These are phyloP conservation scores for Cacoxenus indagator DNA, from an alignment of 2,888 invertebrate genomes.

Conservation along the genomic window DNA sequence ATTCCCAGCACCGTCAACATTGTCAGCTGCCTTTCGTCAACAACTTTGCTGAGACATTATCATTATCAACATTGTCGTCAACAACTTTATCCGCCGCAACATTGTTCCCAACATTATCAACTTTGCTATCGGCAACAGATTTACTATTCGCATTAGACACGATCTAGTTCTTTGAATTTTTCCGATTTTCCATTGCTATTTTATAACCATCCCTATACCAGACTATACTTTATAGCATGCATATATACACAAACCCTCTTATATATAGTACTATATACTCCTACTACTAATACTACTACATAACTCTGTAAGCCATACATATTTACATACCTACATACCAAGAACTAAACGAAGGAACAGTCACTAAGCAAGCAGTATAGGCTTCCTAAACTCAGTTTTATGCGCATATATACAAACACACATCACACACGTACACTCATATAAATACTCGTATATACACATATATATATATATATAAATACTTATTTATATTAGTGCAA, in stretches of 20 bases:
- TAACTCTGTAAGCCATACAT: background rate
- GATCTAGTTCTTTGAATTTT: background rate
- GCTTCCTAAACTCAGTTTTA: slow-evolving; percentile 24
- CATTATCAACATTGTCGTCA: background rate
- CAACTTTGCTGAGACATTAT: too few relatives aligned
- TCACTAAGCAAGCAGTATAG: slow-evolving; percentile 5
- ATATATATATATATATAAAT: slow-evolving; percentile 38
- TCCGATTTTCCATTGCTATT: background rate
- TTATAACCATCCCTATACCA: slow-evolving; percentile 25
- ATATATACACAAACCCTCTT: background rate
- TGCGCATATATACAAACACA: slow-evolving; percentile 30
- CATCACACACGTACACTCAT: too few relatives aligned
- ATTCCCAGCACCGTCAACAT: background rate
- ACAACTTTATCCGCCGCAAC: too few relatives aligned
- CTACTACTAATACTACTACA: slow-evolving; percentile 4
- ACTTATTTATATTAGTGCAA: slow-evolving; percentile 53
- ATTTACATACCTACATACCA: slow-evolving; percentile 15
- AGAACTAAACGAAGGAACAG: background rate
- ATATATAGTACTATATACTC: slow-evolving; percentile 14
- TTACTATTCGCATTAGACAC: background rate
- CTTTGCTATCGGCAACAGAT: background rate
- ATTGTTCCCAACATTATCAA: background rate
- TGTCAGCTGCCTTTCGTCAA: too few relatives aligned
- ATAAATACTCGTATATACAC: slow-evolving; percentile 33
- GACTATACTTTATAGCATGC: background rate